phyloP scores from a whole-genome alignment of 2,888 invertebrate species.

The Diogma glabrata region DNA sequence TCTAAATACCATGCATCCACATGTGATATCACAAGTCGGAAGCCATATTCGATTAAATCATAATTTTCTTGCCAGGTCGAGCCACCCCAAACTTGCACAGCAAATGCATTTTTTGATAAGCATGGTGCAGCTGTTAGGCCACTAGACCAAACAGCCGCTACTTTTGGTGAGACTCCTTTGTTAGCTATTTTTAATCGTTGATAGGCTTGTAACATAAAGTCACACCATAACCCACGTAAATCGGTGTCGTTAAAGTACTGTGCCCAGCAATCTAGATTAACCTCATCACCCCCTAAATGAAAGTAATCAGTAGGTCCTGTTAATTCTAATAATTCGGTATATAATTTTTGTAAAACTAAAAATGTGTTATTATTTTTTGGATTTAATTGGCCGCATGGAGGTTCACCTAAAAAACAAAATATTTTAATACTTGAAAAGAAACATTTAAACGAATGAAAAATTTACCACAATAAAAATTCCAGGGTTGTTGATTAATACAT shows the following conservation, averaged over 20 bases:
- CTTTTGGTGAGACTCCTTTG: constrained; percentile 29
- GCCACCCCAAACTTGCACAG: constrained; percentile 71
- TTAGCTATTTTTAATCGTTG: constrained; percentile 36
- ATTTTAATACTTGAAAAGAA: no score
- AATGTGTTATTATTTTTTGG: constrained; percentile 70
- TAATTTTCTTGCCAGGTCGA: constrained; percentile 71
- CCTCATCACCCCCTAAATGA: constrained; percentile 57
- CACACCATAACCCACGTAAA: constrained; percentile 65
- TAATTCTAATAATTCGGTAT: constrained; percentile 59
- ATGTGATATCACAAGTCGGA: constrained; percentile 66
- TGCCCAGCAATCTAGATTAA: constrained; percentile 70
- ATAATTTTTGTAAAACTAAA: constrained; percentile 58
- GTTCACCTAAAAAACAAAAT: no score
- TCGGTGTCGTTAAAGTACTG: constrained; percentile 64
- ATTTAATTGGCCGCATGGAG: constrained; percentile 78
- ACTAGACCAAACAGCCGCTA: constrained; percentile 63
- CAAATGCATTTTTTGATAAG: constrained; percentile 45
- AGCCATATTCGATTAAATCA: constrained; percentile 64
- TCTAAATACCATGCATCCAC: constrained; percentile 84
- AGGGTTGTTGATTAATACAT: constrained; percentile 70
- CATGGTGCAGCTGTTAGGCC: constrained; percentile 63
- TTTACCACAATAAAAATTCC: constrained; percentile 71
- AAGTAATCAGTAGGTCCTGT: constrained; percentile 68
- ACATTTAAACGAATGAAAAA: no score
- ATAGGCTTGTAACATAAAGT: constrained; percentile 57